phyloP scores from a whole-genome alignment of 35 echinoderm and acorn worm species.

The Chiridota heheva region DNA sequence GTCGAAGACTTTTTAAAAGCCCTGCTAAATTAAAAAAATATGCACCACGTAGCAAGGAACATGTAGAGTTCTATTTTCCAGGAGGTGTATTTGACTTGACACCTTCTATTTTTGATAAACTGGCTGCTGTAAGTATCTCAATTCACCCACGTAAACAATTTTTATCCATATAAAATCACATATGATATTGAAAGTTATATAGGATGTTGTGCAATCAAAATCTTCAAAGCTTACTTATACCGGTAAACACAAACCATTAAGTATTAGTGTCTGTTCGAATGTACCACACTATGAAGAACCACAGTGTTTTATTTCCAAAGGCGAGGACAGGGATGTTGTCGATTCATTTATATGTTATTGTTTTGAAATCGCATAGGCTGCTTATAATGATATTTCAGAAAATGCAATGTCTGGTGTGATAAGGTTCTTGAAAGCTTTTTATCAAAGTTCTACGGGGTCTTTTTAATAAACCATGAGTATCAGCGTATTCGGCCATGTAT shows the following conservation, averaged over 20 bases:
- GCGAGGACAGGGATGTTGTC: background rate
- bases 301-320: conserved; percentile 23
- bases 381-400: background rate
- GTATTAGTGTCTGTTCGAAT: conserved; percentile 18
- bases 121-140: conserved; percentile 8
- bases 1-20: too few relatives aligned
- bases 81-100: conserved; percentile 1
- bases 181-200: conserved; percentile 27
- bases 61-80: too few relatives aligned
- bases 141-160: background rate
- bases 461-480: too few relatives aligned
- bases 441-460: too few relatives aligned
- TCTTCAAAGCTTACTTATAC: background rate
- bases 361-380: background rate
- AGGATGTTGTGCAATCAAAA: background rate
- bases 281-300: background rate
- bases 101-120: conserved; percentile 17
- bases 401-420: background rate
- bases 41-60: too few relatives aligned
- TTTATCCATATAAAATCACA: background rate
- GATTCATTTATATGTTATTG: conserved; percentile 7
- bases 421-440: background rate
- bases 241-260: conserved; percentile 2
- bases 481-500: too few relatives aligned
- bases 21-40: too few relatives aligned